Evolutionary conservation across 2,888 invertebrate genomes (phyloP), one percentile per base, ranked within the genome.

Genomic region (Pherbina coryleti): DNA sequence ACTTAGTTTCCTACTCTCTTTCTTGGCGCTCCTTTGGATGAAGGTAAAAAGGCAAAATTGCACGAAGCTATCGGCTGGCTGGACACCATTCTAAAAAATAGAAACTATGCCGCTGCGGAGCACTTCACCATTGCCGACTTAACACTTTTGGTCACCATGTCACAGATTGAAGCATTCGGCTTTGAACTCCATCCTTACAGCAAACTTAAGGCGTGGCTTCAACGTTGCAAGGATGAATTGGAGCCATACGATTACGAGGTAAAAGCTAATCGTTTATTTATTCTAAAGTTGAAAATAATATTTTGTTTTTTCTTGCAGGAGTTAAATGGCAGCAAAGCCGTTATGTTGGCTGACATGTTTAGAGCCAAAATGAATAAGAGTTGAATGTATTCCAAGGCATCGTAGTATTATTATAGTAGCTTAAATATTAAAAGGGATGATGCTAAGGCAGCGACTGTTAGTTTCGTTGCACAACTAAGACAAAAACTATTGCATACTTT

Each of bases 181-280:
- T 91, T 92, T 79, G 91, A 93, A 77, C 84, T 92, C 55, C 85
- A 87, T 3, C 89, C 91, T 69, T 92, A 91, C 82, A 90, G 90
- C 51, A 90, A 92, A 76, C 84, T 93, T 8, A 86, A 88, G 3
- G 91, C 91, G 22, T 95, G 95, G 95, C 93, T 92, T 81, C 91
- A 92, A 72, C 91, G 92, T 79, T 93, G 93, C 81, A 94, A 93
- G 88, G 91, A 91, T 22, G 91, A 91, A 22, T 88, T 95, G 85
- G 92, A 92, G 64, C 92, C 92, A 2, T 93, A 91, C 81, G 95
- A 93, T 0, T 95, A 94, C 84, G 91, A 93, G 70, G 94, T 86
- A 79, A 79, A 71, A 57, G 34, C 2, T 2, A 53, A n/a, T 49
- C 70, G 31, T 71, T 74, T 5, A 84, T 84, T 93, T 79, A 91